Evolutionary conservation across 2,888 invertebrate genomes (phyloP), one percentile per base, ranked within the genome.

Genomic region (Cantharis rufa): DNA sequence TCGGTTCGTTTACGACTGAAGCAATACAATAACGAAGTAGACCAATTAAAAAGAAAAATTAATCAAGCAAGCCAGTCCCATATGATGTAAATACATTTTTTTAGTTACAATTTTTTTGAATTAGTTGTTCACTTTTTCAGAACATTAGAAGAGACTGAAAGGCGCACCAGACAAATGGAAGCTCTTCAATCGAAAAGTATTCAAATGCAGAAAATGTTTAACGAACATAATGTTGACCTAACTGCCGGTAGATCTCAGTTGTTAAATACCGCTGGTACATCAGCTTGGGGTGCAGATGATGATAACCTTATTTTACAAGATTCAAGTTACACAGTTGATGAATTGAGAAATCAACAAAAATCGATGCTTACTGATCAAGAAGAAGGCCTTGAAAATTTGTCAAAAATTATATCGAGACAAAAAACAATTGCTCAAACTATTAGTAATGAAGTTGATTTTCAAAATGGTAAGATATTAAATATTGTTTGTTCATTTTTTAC

Each of bases 381-480:
- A 84, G 88, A 90, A 80, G 95, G 95, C 0, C 88, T 96, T 27
- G 95, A 95, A 77, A 92, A 91, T 72, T 88, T 96, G 68, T 92
- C 94, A 0, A 91, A 93, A 85, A 93, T 94, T 5, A 93, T 96
- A 76, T 90, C 92, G 0, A 89, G 95, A 7, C 96, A 96, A 85
- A 95, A 94, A 83, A 89, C 92, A 82, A 92, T 96, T 83, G 95
- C 95, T 9, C 88, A 92, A 69, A 93, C 92, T 69, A 93, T 96
- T 81, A 92, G 92, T 11, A 90, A 90, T 83, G 96, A 96, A 89
- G 94, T 95, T 0, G 93, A 93, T 83, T 88, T 91, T 80, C 95
- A 96, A 84, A 94, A 95, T 89, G 94, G 94, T 94, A 87, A 85
- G 85, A 61, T 64, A 63, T 18, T 21, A 21, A n/a, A 2, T n/a